Conservation (phyloP, 2,888 invertebrate genomes). For the Labia minor region DNA sequence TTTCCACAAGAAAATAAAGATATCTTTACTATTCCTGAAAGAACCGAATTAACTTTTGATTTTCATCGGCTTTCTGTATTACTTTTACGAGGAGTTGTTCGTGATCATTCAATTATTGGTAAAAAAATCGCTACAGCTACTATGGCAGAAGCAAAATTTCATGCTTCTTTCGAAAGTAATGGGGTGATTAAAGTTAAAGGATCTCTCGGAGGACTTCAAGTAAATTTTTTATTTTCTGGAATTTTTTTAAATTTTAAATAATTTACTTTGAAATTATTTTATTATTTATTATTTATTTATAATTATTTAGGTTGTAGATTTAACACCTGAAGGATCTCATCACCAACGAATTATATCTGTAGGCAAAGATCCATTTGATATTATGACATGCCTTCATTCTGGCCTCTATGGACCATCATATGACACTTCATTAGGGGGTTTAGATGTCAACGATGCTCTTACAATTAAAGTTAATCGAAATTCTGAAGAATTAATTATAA, state of each 20-base stretch:
- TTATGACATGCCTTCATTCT: slow-evolving; percentile 32
- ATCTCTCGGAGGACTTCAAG: slow-evolving; percentile 81
- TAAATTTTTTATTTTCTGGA: neutral
- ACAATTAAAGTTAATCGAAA: neutral
- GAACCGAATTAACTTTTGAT: slow-evolving; percentile 80
- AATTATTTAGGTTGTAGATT: slow-evolving; percentile 54
- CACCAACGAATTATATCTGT: slow-evolving; percentile 80
- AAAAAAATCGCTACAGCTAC: slow-evolving; percentile 91
- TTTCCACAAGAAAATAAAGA: neutral
- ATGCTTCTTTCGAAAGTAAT: slow-evolving; percentile 55
- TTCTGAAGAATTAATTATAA: slow-evolving; percentile 31
- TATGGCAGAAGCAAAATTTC: slow-evolving; percentile 79
- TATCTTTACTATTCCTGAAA: slow-evolving; percentile 34
- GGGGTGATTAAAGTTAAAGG: slow-evolving; percentile 53
- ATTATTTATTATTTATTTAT: too few species aligned
- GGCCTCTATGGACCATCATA: slow-evolving; percentile 34
- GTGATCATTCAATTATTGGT: slow-evolving; percentile 60
- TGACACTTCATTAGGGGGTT: slow-evolving; percentile 30
- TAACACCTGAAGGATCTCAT: slow-evolving; percentile 65
- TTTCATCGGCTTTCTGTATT: slow-evolving; percentile 85
- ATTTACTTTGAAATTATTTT: neutral
- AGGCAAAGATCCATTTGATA: slow-evolving; percentile 57
- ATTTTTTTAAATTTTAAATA: too few species aligned
- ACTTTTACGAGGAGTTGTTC: slow-evolving; percentile 64
- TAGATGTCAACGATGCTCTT: slow-evolving; percentile 31